Evolutionary conservation across 64 coral and sea anemone genomes (phyloP).

Genomic region (Actinia tenebrosa): DNA sequence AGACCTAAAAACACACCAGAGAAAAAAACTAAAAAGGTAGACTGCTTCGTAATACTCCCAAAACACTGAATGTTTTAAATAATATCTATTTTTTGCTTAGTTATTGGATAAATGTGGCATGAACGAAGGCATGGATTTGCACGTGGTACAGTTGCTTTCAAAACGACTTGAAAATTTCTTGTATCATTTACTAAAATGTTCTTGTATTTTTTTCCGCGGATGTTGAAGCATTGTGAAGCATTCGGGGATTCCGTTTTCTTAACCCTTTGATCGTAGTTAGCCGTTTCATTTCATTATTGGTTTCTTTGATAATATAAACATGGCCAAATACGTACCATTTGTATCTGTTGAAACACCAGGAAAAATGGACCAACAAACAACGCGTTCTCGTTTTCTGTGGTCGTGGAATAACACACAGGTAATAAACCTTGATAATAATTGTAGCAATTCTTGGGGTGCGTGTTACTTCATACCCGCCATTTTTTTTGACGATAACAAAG

Average conservation of each 20-base stretch:
- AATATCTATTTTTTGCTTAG: not conserved
- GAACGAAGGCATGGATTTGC: not conserved
- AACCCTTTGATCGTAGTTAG: too few species aligned
- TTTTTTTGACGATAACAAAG: too few species aligned
- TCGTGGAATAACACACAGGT: conserved; percentile 98
- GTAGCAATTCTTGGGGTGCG: too few species aligned
- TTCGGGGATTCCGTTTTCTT: too few species aligned
- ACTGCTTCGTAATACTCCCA: not conserved
- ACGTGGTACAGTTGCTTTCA: not conserved
- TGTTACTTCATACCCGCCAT: too few species aligned
- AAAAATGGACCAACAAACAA: conserved; percentile 97
- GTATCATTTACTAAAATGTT: too few species aligned
- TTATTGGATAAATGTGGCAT: not conserved
- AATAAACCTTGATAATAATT: not conserved
- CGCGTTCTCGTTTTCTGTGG: conserved; percentile 87
- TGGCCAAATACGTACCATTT: too few species aligned
- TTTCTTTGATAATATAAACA: too few species aligned
- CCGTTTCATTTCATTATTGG: too few species aligned
- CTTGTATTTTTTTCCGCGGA: too few species aligned
- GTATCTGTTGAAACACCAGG: conserved; percentile 28
- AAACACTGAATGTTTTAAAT: not conserved
- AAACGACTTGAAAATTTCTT: too few species aligned
- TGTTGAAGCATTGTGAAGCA: too few species aligned
- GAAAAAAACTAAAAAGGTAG: conserved; percentile 17
- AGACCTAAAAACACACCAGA: not conserved